Conservation (phyloP, 2,888 invertebrate species). For the Eudemis profundana region DNA sequence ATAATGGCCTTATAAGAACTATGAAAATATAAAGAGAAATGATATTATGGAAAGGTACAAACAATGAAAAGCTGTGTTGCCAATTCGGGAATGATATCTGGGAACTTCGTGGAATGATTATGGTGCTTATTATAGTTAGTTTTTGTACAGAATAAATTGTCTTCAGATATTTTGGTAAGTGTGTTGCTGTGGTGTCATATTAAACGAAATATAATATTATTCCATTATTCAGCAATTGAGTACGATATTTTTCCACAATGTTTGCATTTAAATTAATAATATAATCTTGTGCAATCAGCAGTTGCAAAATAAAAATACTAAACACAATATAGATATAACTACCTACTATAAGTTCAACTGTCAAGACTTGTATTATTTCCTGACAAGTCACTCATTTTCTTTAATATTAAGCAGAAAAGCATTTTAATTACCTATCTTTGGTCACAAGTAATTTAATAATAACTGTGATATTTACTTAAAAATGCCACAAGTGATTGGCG, state of each 20-base stretch:
- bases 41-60: slow-evolving; percentile 49
- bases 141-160: slow-evolving; percentile 84
- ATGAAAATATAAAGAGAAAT: slow-evolving; percentile 57
- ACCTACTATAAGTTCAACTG: slow-evolving; percentile 10
- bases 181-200: slow-evolving; percentile 62
- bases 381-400: slow-evolving; percentile 64
- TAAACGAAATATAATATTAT: slow-evolving; percentile 43
- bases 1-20: slow-evolving; percentile 61
- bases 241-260: slow-evolving; percentile 37
- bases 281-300: slow-evolving; percentile 65
- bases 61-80: slow-evolving; percentile 55
- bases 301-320: slow-evolving; percentile 33
- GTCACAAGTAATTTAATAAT: slow-evolving; percentile 82
- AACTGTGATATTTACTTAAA: slow-evolving; percentile 85
- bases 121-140: slow-evolving; percentile 84
- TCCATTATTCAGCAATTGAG: slow-evolving; percentile 34
- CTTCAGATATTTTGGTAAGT: slow-evolving; percentile 75
- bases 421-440: slow-evolving; percentile 69
- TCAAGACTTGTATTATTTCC: slow-evolving; percentile 45
- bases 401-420: slow-evolving; percentile 57
- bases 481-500: slow-evolving; percentile 75
- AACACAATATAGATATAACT: slow-evolving; percentile 3
- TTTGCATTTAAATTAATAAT: slow-evolving; percentile 45
- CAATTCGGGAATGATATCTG: slow-evolving; percentile 56
- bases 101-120: slow-evolving; percentile 72